Evolutionary conservation across 2,888 invertebrate species (phyloP).

Genomic region (Melieria picta): DNA sequence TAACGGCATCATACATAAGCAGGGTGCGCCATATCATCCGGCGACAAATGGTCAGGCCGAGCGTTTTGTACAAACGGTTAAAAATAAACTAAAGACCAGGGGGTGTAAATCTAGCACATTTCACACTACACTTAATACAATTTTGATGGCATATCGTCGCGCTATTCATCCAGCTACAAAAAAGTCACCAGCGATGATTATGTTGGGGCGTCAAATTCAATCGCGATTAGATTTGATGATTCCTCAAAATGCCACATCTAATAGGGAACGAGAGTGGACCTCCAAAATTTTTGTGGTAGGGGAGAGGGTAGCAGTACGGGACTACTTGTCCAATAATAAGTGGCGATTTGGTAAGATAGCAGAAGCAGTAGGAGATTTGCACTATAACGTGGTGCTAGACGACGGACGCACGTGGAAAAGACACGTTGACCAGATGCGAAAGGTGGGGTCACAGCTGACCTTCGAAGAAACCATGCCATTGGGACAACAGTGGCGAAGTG

Average conservation of each 20-base stretch:
- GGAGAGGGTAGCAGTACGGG: conserved; percentile 36
- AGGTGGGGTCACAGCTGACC: not conserved
- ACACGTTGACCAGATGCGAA: conserved; percentile 34
- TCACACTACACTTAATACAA: too few relatives aligned
- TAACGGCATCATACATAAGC: too few relatives aligned
- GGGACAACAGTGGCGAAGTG: too few relatives aligned
- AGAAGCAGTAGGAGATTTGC: conserved; percentile 27
- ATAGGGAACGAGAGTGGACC: not conserved
- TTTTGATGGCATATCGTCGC: too few relatives aligned
- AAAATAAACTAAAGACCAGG: too few relatives aligned
- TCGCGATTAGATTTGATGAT: conserved; percentile 37
- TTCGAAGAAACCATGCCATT: too few relatives aligned
- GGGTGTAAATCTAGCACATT: too few relatives aligned
- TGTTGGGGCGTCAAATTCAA: conserved; percentile 38
- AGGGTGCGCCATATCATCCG: too few relatives aligned
- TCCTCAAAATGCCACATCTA: conserved; percentile 21
- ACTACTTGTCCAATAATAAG: conserved; percentile 38
- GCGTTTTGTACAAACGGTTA: too few relatives aligned
- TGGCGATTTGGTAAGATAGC: conserved; percentile 36
- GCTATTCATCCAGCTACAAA: too few relatives aligned
- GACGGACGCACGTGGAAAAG: conserved; percentile 34
- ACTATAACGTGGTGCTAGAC: conserved; percentile 35
- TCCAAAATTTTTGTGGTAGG: conserved; percentile 26
- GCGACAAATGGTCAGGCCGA: too few relatives aligned
- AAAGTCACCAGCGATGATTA: conserved; percentile 36